Percentiles rank a stretch among this genome's conserved stretches.
Conservation (phyloP, 53 echinoderm and acorn worm species). For the Temnopleurus reevesii region DNA sequence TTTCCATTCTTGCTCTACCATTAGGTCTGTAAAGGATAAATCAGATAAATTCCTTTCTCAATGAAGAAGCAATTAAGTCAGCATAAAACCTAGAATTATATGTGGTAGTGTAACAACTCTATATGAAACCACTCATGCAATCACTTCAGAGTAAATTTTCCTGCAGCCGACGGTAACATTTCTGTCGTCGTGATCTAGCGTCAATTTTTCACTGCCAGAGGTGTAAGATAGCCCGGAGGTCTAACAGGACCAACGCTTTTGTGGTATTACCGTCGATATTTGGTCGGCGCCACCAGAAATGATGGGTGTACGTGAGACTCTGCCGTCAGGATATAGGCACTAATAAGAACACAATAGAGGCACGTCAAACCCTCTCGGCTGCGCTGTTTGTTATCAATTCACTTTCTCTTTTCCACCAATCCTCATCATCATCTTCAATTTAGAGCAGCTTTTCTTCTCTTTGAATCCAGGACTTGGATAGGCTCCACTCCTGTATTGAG, state of each 20-base stretch:
- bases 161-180: not conserved
- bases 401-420: not conserved
- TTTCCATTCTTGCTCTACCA: too few relatives aligned
- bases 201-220: slow-evolving; percentile 30
- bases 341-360: slow-evolving; percentile 48
- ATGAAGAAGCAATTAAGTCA: not conserved
- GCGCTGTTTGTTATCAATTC: slow-evolving; percentile 6
- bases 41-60: not conserved
- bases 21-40: too few relatives aligned
- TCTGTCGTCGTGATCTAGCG: not conserved
- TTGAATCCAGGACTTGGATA: not conserved
- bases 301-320: slow-evolving; percentile 31
- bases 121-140: not conserved
- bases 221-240: slow-evolving; percentile 10
- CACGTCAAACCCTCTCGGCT: not conserved
- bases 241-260: slow-evolving; percentile 2
- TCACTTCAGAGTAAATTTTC: not conserved
- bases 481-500: not conserved
- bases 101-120: not conserved
- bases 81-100: not conserved
- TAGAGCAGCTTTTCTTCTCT: not conserved
- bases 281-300: slow-evolving; percentile 38
- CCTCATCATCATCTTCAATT: slow-evolving; percentile 44
- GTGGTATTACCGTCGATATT: slow-evolving; percentile 30
- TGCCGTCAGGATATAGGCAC: not conserved